Evolutionary conservation across 2,113 vertebrate species (phyloP).

Genomic region (Butorides virescens): DNA sequence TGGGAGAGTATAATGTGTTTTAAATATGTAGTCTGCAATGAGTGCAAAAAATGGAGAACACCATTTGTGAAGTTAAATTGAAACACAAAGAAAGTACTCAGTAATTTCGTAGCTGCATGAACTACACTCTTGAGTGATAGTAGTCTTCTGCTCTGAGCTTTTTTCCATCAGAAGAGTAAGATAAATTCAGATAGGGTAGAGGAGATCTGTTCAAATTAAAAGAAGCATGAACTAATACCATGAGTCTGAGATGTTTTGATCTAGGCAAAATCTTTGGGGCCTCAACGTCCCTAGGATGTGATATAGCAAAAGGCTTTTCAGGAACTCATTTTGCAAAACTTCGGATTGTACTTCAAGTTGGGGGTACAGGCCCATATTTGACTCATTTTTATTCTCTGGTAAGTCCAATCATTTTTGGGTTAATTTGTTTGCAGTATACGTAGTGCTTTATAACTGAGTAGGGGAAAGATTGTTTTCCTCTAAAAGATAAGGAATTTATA

Average conservation of each 20-base stretch:
- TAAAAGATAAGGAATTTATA: background rate
- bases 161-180: background rate
- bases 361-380: background rate
- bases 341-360: background rate
- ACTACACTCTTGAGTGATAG: background rate
- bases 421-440: background rate
- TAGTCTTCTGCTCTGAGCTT: background rate
- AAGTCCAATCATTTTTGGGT: background rate
- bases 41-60: background rate
- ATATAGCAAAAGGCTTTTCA: background rate
- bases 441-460: background rate
- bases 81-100: background rate
- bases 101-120: background rate
- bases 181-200: background rate
- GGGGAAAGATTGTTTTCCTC: background rate
- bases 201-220: background rate
- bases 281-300: background rate
- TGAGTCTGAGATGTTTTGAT: background rate
- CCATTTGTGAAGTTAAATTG: background rate
- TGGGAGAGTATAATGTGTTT: background rate
- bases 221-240: background rate
- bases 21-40: background rate
- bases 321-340: background rate
- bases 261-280: background rate
- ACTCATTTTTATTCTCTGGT: background rate